These are phyloP conservation scores for Ametastegia equiseti DNA, from an alignment of 2,888 invertebrate genomes.

Conservation along the genomic window DNA sequence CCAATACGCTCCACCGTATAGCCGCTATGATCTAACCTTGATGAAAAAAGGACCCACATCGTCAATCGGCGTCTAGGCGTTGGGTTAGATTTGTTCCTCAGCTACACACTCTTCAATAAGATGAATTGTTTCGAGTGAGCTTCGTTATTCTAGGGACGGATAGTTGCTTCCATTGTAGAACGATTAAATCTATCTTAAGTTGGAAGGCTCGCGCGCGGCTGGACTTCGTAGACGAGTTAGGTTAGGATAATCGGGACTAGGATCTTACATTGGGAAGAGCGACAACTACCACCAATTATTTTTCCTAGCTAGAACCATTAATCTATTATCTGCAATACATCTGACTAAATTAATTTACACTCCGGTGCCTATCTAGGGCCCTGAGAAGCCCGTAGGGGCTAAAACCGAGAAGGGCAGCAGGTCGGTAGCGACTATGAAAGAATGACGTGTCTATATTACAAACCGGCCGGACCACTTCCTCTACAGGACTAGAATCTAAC, in stretches of 20 bases:
- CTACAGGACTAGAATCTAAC: neutral
- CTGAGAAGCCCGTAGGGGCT: slow-evolving; percentile 26
- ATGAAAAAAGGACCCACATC: too few species aligned
- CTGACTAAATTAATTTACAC: slow-evolving; percentile 27
- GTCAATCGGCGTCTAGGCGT: too few species aligned
- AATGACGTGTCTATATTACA: slow-evolving; percentile 43
- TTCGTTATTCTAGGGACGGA: neutral
- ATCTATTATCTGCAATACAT: slow-evolving; percentile 26
- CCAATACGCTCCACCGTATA: too few species aligned
- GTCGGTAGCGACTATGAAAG: slow-evolving; percentile 37
- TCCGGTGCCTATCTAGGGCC: too few species aligned
- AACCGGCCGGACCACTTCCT: slow-evolving; percentile 44
- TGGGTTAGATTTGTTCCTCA: neutral
- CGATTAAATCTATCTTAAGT: slow-evolving; percentile 14
- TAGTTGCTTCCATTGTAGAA: neutral
- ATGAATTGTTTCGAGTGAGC: neutral
- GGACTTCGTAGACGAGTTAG: neutral
- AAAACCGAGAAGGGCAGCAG: slow-evolving; percentile 30
- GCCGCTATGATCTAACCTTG: too few species aligned
- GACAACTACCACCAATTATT: slow-evolving; percentile 18
- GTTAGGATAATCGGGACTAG: neutral
- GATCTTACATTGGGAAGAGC: neutral
- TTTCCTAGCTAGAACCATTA: slow-evolving; percentile 6
- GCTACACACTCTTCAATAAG: neutral
- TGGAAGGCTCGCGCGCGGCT: neutral